Percentiles rank a stretch among this genome's conserved stretches.
These are phyloP conservation scores for Drymonia ruficornis DNA, from an alignment of 2,888 invertebrate genomes.

Conservation along the genomic window DNA sequence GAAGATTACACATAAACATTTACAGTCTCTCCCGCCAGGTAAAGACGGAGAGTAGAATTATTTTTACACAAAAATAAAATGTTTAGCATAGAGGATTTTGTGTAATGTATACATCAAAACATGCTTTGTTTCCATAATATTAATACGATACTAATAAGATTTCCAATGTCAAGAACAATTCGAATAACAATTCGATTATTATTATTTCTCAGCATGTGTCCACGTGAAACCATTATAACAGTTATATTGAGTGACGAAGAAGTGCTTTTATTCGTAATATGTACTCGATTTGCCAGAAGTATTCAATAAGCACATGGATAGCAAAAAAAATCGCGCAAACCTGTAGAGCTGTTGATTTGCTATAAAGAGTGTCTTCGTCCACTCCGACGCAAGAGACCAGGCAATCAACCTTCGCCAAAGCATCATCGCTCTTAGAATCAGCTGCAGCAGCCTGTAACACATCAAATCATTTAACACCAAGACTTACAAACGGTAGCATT, in stretches of 20 bases:
- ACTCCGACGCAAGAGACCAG: slow-evolving; percentile 96
- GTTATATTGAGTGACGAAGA: neutral
- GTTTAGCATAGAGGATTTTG: too few species aligned
- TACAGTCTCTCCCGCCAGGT: too few species aligned
- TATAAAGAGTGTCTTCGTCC: slow-evolving; percentile 98
- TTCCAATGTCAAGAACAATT: too few species aligned
- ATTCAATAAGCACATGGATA: slow-evolving; percentile 45
- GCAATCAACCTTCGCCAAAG: slow-evolving; percentile 94
- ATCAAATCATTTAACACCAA: slow-evolving; percentile 27
- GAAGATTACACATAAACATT: too few species aligned
- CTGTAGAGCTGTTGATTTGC: slow-evolving; percentile 98
- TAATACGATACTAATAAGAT: too few species aligned
- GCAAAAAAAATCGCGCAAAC: slow-evolving; percentile 72
- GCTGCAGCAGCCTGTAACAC: slow-evolving; percentile 67
- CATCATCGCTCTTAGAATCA: slow-evolving; percentile 88
- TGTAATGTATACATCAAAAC: too few species aligned
- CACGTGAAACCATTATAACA: neutral
- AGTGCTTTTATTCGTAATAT: neutral
- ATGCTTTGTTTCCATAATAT: too few species aligned
- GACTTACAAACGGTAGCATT: slow-evolving; percentile 27
- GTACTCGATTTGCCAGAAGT: neutral
- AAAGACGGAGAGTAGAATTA: too few species aligned
- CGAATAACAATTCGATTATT: too few species aligned
- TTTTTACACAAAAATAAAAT: too few species aligned
- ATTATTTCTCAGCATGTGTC: too few species aligned